Conservation (phyloP, 1,140 invertebrate genomes). For the Apolygus lucorum region DNA sequence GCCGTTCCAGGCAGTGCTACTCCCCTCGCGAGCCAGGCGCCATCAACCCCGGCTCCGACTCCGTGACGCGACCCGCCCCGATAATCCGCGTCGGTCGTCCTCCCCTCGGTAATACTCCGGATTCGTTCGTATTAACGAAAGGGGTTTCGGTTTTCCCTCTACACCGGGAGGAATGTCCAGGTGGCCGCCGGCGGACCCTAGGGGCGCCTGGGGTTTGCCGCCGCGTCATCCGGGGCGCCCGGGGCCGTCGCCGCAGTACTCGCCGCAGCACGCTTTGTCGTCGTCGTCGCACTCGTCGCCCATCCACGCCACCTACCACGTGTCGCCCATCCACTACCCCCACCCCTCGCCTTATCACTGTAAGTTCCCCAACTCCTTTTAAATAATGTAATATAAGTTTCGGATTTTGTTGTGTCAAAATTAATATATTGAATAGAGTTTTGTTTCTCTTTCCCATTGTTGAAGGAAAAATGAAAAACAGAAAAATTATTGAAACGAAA, state of each 20-base stretch:
- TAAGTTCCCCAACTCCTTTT: no score
- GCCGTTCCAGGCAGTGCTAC: background rate
- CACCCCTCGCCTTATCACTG: background rate
- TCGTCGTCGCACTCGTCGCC: background rate
- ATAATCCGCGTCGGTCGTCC: conserved; percentile 24
- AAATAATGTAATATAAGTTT: no score
- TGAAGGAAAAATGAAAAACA: no score
- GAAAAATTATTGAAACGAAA: no score
- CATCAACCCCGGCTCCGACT: no score
- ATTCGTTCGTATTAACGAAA: no score
- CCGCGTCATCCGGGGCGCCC: conserved; percentile 5
- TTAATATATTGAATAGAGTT: no score
- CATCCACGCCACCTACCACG: background rate
- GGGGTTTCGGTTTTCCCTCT: background rate
- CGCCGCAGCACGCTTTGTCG: background rate
- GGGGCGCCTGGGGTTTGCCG: conserved; percentile 15
- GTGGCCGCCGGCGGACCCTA: conserved; percentile 25
- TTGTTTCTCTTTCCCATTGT: no score
- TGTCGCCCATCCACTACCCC: background rate
- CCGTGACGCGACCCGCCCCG: background rate
- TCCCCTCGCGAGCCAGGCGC: conserved; percentile 8
- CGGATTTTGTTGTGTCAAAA: no score
- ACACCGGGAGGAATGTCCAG: conserved; percentile 19
- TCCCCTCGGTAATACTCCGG: no score
- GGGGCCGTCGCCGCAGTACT: background rate